Evolutionary conservation across 2,797 vertebrate genomes (phyloP).

Genomic region (Gobio occitaniae): DNA sequence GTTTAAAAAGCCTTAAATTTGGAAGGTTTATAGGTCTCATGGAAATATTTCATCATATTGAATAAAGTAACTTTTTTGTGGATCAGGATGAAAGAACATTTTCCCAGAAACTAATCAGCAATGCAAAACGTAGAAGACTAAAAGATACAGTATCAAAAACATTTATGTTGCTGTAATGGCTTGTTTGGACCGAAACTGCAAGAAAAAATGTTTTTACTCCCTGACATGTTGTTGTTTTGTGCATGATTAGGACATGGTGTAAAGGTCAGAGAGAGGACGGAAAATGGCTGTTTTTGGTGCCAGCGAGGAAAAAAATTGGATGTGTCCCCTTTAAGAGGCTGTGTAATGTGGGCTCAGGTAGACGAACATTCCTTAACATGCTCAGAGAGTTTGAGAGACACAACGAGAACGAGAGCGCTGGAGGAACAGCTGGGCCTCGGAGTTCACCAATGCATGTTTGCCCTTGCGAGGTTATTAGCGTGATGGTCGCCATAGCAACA

Average conservation of each 20-base stretch:
- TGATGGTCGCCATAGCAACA: constrained; percentile 83
- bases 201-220: neutral
- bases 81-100: neutral
- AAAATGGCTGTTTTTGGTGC: neutral
- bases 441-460: constrained; percentile 78
- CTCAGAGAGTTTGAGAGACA: constrained; percentile 41
- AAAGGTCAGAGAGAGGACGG: neutral
- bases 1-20: neutral
- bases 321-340: constrained; percentile 4
- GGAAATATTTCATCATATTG: neutral
- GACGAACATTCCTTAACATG: constrained; percentile 75
- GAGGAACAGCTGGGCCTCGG: constrained; percentile 80
- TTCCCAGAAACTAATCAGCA: neutral
- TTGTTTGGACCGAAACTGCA: neutral
- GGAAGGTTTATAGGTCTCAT: neutral
- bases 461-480: constrained; percentile 84
- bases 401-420: constrained; percentile 44
- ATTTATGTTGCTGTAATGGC: neutral
- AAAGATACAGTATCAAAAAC: neutral
- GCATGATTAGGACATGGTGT: neutral
- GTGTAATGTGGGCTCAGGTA: constrained; percentile 50
- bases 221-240: neutral
- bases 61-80: neutral
- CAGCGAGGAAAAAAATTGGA: neutral
- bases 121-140: neutral